phyloP scores from a whole-genome alignment of 2,797 vertebrate species.

The Sitta carolinensis region DNA sequence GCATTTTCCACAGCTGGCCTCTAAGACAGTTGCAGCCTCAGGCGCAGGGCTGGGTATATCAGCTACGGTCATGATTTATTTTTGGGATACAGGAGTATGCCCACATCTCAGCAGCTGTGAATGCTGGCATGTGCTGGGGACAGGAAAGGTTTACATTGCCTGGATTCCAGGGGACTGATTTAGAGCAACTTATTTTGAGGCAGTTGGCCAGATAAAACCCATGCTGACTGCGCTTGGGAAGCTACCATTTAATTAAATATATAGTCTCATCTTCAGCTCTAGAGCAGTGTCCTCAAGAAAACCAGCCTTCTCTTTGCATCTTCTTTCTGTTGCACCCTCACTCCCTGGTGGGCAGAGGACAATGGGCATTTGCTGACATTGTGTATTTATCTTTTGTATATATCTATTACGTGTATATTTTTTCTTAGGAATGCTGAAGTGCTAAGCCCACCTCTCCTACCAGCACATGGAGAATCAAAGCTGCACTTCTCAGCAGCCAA shows the following conservation, averaged over 20 bases:
- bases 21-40: constrained; percentile 29
- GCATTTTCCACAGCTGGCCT: constrained; percentile 56
- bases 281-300: background rate
- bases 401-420: background rate
- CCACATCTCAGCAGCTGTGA: constrained; percentile 66
- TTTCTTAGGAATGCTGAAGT: background rate
- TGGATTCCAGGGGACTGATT: constrained; percentile 38
- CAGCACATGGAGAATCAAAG: background rate
- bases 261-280: background rate
- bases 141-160: constrained; percentile 46
- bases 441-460: background rate
- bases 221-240: background rate
- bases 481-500: background rate
- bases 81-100: constrained; percentile 55
- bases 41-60: constrained; percentile 19
- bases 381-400: background rate
- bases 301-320: background rate
- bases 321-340: background rate
- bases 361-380: rapidly evolving
- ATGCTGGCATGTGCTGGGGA: constrained; percentile 22
- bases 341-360: background rate
- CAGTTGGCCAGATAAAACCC: background rate
- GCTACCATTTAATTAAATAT: background rate
- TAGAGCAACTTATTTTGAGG: background rate
- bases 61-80: constrained; percentile 35